Base-by-base conservation (phyloP, 2,797 vertebrate genomes). In the Rousettus madagascariensis region DNA sequence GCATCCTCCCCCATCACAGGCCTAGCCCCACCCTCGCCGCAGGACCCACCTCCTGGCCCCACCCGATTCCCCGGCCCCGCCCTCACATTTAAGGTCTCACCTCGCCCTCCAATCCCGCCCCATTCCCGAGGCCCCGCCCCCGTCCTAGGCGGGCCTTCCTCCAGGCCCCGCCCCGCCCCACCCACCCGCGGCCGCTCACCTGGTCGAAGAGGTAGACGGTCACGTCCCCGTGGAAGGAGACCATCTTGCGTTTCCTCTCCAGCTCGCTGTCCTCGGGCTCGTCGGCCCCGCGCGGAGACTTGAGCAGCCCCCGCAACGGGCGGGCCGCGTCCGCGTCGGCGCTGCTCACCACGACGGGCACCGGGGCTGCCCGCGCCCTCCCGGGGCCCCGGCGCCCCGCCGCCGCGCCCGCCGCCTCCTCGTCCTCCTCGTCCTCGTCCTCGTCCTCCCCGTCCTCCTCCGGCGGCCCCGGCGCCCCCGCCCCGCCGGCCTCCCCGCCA, bases 221-320 rank as follows among this genome's bases (percentile, higher is more conserved):
- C 98, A 99, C 99, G 98, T 99, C 99, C 98, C 99, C 99, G 98
- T 99, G 99, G 98, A 99, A 99, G 97, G 99, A 99, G 98, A 99
- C 99, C 98, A 98, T 98, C 65, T 99, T 99, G 96, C 98, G 97
- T 79, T 98, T 98, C 84, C 98, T 97, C 98, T 99, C 99, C 96
- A 98, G 98, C 91, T 99, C 99, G 96, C 98, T 98, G 97, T 99
- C 99, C 97, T 98, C 98, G 12, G 98, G 97, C 51, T 99, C 99
- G 96, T 98, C 98, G 92, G 98, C 98, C 78, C 97, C 98, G 96
- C 99, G 99, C 75, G 99, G 99, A 4, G 99, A 99, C 96, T 99
- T 99, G 97, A 99, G 98, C 91, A 99, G 98, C 96, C 99, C 99
- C 97, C 99, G 99, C 94, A 99, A 98, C 19, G 99, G 99, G 8